Evolutionary conservation across 2,113 vertebrate species (phyloP).

Genomic region (Arenaria interpres): DNA sequence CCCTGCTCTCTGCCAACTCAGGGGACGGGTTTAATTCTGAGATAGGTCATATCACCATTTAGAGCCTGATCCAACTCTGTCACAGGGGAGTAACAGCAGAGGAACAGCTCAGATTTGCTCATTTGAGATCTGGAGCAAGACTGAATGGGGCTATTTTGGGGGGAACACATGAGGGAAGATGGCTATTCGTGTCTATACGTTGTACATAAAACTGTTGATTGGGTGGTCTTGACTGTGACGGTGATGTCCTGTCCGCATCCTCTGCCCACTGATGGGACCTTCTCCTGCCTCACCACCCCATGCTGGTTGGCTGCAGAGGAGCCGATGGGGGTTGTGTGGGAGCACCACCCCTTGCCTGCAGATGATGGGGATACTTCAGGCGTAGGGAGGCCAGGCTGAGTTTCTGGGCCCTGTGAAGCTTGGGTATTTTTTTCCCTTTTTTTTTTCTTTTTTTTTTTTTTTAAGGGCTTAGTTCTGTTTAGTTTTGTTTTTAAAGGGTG

Average conservation of each 20-base stretch:
- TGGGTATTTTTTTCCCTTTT: background rate
- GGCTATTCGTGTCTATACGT: fast-evolving
- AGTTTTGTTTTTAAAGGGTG: conserved; percentile 37
- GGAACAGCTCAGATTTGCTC: background rate
- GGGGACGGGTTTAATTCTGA: fast-evolving
- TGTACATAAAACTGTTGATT: too few relatives aligned
- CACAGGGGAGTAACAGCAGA: background rate
- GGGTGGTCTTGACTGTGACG: background rate
- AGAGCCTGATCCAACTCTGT: background rate
- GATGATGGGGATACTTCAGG: background rate
- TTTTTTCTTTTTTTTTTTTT: background rate
- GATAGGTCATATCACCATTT: background rate
- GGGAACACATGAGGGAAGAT: background rate
- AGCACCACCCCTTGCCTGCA: background rate
- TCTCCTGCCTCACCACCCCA: background rate
- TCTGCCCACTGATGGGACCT: background rate
- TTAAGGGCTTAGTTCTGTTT: background rate
- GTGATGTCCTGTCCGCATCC: background rate
- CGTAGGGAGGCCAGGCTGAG: background rate
- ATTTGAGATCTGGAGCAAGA: background rate
- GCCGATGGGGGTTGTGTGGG: fast-evolving
- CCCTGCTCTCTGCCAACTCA: background rate
- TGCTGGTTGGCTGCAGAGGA: background rate
- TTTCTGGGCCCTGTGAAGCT: background rate
- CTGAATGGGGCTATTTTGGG: background rate